These are phyloP conservation scores for Drosophila longiperda DNA, from an alignment of 2,888 invertebrate species.

Conservation along the genomic window DNA sequence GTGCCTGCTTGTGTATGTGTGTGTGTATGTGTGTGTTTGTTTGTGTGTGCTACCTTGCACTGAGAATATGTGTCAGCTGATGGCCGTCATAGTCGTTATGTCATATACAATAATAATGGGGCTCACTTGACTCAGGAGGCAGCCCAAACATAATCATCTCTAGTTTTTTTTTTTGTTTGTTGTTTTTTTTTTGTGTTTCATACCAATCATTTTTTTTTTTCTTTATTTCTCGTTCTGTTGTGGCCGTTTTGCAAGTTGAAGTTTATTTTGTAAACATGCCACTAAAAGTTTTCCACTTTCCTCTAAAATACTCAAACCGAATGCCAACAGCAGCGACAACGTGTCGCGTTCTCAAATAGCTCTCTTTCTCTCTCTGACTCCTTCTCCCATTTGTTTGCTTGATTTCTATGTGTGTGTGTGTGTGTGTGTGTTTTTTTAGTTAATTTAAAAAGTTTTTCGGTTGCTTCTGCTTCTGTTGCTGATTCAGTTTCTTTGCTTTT, in stretches of 20 bases:
- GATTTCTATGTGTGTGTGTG: slow-evolving; percentile 12
- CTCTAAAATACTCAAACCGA: slow-evolving; percentile 78
- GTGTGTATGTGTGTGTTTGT: slow-evolving; percentile 5
- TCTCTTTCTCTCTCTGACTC: neutral
- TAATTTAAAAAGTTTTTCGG: slow-evolving; percentile 76
- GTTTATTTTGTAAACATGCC: slow-evolving; percentile 80
- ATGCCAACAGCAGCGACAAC: slow-evolving; percentile 76
- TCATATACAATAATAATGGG: slow-evolving; percentile 47
- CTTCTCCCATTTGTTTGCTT: neutral
- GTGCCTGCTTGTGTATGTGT: slow-evolving; percentile 1
- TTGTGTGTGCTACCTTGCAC: slow-evolving; percentile 59
- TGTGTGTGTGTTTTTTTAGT: slow-evolving; percentile 70
- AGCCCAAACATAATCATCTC: slow-evolving; percentile 64
- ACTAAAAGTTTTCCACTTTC: slow-evolving; percentile 80
- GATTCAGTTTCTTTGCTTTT: slow-evolving; percentile 51
- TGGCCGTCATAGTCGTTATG: slow-evolving; percentile 55
- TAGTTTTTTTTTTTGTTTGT: slow-evolving; percentile 26
- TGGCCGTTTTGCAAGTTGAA: slow-evolving; percentile 68
- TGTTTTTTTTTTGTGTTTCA: slow-evolving; percentile 27
- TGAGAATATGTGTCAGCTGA: slow-evolving; percentile 71
- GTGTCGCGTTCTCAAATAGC: slow-evolving; percentile 40
- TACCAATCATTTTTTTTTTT: slow-evolving; percentile 72
- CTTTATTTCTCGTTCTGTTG: slow-evolving; percentile 43
- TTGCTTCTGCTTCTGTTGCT: slow-evolving; percentile 48
- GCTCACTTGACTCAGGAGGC: slow-evolving; percentile 24